Percentiles rank a stretch among this genome's conserved stretches.
phyloP scores from a whole-genome alignment of 2,888 invertebrate genomes.

The Endomychus coccineus region DNA sequence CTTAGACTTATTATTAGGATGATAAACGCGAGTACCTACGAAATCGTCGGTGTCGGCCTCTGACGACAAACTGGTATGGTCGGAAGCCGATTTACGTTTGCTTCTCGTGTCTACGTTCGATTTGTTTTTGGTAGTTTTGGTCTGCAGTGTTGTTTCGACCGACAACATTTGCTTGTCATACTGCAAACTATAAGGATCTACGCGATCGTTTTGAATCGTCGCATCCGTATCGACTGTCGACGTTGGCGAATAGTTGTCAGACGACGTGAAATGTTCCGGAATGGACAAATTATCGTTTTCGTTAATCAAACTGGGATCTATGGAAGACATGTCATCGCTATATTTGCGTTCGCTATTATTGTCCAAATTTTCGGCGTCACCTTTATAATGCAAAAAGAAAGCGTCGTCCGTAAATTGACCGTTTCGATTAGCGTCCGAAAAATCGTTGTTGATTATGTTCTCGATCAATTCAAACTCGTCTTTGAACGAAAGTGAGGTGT shows the following conservation, averaged over 20 bases:
- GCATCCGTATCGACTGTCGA: slow-evolving; percentile 29
- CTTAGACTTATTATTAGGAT: slow-evolving; percentile 10
- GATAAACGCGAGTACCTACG: no score
- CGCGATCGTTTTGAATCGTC: slow-evolving; percentile 25
- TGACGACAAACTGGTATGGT: no score
- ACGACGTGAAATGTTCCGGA: slow-evolving; percentile 31
- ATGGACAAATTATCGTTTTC: slow-evolving; percentile 63
- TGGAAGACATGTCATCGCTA: slow-evolving; percentile 40
- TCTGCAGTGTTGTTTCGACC: slow-evolving; percentile 12
- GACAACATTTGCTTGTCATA: slow-evolving; percentile 51
- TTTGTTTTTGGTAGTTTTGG: slow-evolving; percentile 17
- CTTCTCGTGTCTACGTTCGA: not conserved
- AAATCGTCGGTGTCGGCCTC: no score
- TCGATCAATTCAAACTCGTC: slow-evolving; percentile 41
- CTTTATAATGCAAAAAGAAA: slow-evolving; percentile 5
- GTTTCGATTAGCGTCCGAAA: slow-evolving; percentile 18
- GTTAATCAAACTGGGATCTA: slow-evolving; percentile 59
- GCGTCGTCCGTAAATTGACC: slow-evolving; percentile 3
- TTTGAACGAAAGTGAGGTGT: slow-evolving; percentile 13
- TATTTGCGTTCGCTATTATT: slow-evolving; percentile 27
- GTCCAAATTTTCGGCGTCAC: no score
- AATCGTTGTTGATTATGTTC: slow-evolving; percentile 35
- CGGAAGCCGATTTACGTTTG: not conserved
- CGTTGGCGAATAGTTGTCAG: slow-evolving; percentile 31
- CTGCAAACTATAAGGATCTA: slow-evolving; percentile 46